Percentiles rank a stretch among this genome's conserved stretches.
phyloP scores from a whole-genome alignment of 2,888 invertebrate species.

The Elysia crispata region DNA sequence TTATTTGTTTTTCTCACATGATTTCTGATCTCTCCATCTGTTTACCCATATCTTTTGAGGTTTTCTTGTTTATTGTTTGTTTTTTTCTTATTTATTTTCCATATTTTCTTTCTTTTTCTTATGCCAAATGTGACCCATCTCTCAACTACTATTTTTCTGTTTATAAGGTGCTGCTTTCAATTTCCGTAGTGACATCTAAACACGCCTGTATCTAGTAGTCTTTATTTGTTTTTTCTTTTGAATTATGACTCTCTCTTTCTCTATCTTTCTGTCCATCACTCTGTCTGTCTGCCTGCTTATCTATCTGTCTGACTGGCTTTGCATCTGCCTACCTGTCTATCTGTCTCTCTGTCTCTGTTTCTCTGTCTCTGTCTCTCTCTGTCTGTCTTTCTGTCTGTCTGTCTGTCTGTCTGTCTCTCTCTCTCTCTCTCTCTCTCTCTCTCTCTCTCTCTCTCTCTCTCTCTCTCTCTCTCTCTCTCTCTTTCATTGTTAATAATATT shows the following conservation, averaged over 20 bases:
- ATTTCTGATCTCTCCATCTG: not conserved
- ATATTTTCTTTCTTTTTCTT: conserved; percentile 11
- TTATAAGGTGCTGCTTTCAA: too few relatives aligned
- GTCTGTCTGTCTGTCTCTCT: too few relatives aligned
- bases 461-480: not conserved
- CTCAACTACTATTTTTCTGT: too few relatives aligned
- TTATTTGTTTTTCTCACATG: not conserved
- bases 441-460: not conserved
- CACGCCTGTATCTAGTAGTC: too few relatives aligned
- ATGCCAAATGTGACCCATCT: too few relatives aligned
- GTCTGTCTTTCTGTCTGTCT: too few relatives aligned
- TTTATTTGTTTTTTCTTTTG: too few relatives aligned
- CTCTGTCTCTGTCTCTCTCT: not conserved
- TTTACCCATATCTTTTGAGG: not conserved
- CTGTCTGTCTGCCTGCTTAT: not conserved
- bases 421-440: too few relatives aligned
- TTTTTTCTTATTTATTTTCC: conserved; percentile 1
- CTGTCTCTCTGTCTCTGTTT: not conserved
- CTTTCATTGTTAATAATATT: not conserved
- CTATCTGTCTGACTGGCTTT: not conserved
- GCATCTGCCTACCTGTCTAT: not conserved
- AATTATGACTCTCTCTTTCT: too few relatives aligned
- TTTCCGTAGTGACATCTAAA: too few relatives aligned
- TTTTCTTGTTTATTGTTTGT: not conserved
- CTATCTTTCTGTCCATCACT: not conserved